phyloP scores from a whole-genome alignment of 2,797 vertebrate genomes.

The Coluber constrictor region DNA sequence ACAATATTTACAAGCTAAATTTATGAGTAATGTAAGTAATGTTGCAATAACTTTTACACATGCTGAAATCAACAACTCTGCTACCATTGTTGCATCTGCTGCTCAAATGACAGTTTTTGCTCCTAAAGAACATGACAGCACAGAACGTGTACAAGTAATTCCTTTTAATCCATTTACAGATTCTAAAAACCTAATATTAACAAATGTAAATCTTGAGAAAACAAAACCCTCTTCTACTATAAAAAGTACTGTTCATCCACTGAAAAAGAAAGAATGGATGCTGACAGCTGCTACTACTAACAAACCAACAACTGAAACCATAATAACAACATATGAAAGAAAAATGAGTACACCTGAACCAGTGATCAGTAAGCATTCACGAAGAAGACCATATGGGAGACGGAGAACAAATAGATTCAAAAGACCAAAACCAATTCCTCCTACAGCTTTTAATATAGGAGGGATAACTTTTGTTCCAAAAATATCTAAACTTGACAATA shows the following conservation, averaged over 20 bases:
- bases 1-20: background rate
- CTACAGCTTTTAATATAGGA: background rate
- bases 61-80: background rate
- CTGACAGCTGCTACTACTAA: constrained; percentile 23
- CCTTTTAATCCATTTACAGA: background rate
- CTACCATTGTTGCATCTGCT: constrained; percentile 6
- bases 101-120: background rate
- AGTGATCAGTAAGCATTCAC: constrained; percentile 53
- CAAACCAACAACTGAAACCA: background rate
- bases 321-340: background rate
- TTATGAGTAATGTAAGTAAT: accelerated
- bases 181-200: background rate
- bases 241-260: background rate
- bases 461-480: background rate
- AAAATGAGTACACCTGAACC: background rate
- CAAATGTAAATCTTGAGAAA: background rate
- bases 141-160: background rate
- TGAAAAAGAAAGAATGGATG: background rate
- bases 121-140: background rate
- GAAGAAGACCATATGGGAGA: constrained; percentile 70
- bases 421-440: constrained; percentile 56
- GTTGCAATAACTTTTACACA: background rate
- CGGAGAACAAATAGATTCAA: constrained; percentile 74
- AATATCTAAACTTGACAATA: constrained; percentile 13
- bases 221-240: background rate